Conservation (phyloP, 1,140 invertebrate genomes). For the Epicauta chinensis region DNA sequence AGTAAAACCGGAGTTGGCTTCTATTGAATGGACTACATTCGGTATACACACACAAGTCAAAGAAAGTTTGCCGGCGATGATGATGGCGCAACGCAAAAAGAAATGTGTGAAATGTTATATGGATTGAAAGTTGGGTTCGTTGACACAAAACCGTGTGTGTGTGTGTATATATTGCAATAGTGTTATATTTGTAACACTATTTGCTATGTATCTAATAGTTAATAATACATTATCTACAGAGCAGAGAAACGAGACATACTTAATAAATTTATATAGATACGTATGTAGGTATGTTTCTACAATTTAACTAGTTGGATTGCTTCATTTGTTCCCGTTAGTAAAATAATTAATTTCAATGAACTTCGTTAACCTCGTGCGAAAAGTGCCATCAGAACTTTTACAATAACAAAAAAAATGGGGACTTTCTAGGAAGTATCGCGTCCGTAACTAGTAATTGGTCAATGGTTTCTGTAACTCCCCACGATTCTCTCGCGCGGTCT, state of each 20-base stretch:
- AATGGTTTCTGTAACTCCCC: too few species aligned
- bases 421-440: too few species aligned
- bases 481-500: too few species aligned
- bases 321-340: conserved; percentile 9
- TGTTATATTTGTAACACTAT: conserved; percentile 20
- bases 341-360: conserved; percentile 11
- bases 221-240: not conserved
- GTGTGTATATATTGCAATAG: conserved; percentile 8
- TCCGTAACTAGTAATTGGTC: too few species aligned
- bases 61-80: conserved; percentile 18
- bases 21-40: conserved; percentile 15
- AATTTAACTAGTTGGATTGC: not conserved
- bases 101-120: conserved; percentile 24
- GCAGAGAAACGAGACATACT: too few species aligned
- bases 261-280: too few species aligned
- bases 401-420: too few species aligned
- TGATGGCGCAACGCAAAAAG: conserved; percentile 23
- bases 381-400: not conserved
- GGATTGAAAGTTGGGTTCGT: conserved; percentile 18
- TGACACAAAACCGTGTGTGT: conserved; percentile 3
- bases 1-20: conserved; percentile 7
- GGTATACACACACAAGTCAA: conserved; percentile 5
- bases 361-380: conserved; percentile 16
- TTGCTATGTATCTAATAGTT: conserved; percentile 12
- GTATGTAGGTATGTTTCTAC: too few species aligned